A percentile compares a stretch with the other conserved stretches of the same genome.
Conservation (phyloP, 2,113 vertebrate genomes). For the Calypte anna region DNA sequence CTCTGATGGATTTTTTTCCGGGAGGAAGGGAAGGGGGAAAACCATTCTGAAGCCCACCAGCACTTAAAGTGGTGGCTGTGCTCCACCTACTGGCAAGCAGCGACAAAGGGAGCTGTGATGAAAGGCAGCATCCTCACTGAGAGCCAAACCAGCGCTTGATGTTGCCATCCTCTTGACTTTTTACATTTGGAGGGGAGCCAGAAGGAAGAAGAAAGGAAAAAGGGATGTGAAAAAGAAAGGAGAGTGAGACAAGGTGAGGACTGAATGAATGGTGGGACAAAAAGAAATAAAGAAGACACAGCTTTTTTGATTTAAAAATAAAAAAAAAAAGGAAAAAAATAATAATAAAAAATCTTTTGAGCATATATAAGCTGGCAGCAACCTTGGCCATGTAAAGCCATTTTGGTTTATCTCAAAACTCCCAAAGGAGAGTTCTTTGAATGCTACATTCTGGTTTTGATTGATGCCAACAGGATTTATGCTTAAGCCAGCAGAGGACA, state of each 20-base stretch:
- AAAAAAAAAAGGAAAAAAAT: neutral
- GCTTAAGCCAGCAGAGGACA: neutral
- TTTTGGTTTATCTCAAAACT: neutral
- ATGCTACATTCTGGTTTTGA: neutral
- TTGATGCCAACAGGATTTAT: neutral
- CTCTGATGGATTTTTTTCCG: slow-evolving; percentile 44
- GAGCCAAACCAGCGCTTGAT: neutral
- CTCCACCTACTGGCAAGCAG: slow-evolving; percentile 70
- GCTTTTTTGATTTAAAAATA: neutral
- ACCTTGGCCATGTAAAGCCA: neutral
- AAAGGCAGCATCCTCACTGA: neutral
- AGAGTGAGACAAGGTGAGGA: neutral
- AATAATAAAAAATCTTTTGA: neutral
- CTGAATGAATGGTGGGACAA: neutral
- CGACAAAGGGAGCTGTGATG: neutral
- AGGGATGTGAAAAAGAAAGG: neutral
- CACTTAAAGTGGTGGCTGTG: slow-evolving; percentile 50
- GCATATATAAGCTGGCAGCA: neutral
- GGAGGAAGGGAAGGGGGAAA: neutral
- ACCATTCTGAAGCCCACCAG: neutral
- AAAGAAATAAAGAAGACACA: neutral
- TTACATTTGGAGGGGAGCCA: neutral
- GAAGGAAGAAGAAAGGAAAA: neutral
- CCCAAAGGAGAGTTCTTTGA: neutral
- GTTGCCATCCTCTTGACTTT: neutral